phyloP scores from a whole-genome alignment of 2,113 vertebrate genomes.

The Alligator mississippiensis region DNA sequence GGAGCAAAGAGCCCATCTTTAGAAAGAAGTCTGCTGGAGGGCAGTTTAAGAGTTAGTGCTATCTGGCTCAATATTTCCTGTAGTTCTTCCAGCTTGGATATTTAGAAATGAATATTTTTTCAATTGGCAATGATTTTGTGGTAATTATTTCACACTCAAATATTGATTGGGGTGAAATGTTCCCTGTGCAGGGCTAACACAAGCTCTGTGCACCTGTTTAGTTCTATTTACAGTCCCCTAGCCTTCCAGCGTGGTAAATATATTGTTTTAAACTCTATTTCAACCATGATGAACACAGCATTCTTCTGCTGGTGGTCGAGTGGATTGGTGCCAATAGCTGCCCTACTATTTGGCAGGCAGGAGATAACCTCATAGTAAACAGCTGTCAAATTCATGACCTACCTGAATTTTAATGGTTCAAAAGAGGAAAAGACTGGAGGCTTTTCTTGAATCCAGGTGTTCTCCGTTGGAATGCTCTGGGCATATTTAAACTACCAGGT shows the following conservation, averaged over 20 bases:
- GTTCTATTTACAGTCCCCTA: background rate
- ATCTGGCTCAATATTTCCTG: background rate
- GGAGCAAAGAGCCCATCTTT: background rate
- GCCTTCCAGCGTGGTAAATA: background rate
- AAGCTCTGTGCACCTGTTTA: background rate
- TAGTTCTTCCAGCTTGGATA: background rate
- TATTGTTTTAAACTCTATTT: rapidly evolving
- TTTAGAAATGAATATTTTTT: background rate
- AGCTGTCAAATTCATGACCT: conserved; percentile 62
- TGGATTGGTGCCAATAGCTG: conserved; percentile 55
- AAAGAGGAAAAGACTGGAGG: conserved; percentile 30
- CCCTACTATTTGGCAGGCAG: conserved; percentile 65
- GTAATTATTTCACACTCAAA: background rate
- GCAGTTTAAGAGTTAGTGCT: background rate
- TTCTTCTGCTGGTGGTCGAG: background rate
- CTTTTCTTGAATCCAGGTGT: conserved; percentile 16
- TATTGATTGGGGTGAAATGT: background rate
- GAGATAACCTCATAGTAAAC: conserved; percentile 71
- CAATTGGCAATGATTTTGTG: background rate
- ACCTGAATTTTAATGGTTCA: conserved; percentile 61
- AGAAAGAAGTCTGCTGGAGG: background rate
- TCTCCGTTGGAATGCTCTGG: conserved; percentile 41
- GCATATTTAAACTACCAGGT: conserved; percentile 5
- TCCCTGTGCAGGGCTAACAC: background rate
- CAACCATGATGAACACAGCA: background rate